Evolutionary conservation across 2,888 invertebrate genomes (phyloP).

Genomic region (Ashinkailepas kermadecensis): DNA sequence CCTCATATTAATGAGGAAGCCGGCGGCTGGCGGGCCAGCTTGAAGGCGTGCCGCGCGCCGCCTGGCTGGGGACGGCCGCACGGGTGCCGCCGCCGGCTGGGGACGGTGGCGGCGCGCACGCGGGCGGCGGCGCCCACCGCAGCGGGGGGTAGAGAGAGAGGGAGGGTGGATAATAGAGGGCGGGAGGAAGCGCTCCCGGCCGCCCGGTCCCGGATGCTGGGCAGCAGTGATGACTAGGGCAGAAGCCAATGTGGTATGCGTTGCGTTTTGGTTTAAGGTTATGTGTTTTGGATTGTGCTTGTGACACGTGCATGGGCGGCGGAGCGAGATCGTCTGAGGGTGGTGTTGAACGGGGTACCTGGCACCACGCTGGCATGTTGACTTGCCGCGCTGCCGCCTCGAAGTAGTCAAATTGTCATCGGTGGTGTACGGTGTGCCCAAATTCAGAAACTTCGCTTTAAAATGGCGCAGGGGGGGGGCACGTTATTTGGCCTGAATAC

Average conservation of each 20-base stretch:
- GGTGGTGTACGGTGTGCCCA: too few relatives aligned
- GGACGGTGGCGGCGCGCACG: constrained; percentile 9
- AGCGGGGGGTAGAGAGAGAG: background rate
- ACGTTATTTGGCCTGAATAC: too few relatives aligned
- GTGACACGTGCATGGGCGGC: too few relatives aligned
- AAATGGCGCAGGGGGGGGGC: too few relatives aligned
- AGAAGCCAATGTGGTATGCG: background rate
- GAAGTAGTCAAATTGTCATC: too few relatives aligned
- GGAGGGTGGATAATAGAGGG: background rate
- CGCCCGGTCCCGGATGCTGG: background rate
- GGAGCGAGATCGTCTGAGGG: background rate
- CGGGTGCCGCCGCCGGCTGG: constrained; percentile 19
- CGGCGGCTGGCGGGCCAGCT: background rate
- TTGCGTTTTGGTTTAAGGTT: background rate
- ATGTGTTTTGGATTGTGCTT: too few relatives aligned
- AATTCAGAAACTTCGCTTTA: too few relatives aligned
- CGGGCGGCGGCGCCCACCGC: background rate
- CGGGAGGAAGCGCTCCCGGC: background rate
- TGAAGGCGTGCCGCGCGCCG: constrained; percentile 8
- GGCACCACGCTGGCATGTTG: too few relatives aligned
- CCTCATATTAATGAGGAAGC: constrained; percentile 16
- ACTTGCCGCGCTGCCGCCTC: too few relatives aligned
- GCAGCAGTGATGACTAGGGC: too few relatives aligned
- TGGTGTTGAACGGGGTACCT: too few relatives aligned
- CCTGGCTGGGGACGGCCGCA: constrained; percentile 15